phyloP scores from a whole-genome alignment of 2,888 invertebrate genomes.

The Galeruca laticollis region DNA sequence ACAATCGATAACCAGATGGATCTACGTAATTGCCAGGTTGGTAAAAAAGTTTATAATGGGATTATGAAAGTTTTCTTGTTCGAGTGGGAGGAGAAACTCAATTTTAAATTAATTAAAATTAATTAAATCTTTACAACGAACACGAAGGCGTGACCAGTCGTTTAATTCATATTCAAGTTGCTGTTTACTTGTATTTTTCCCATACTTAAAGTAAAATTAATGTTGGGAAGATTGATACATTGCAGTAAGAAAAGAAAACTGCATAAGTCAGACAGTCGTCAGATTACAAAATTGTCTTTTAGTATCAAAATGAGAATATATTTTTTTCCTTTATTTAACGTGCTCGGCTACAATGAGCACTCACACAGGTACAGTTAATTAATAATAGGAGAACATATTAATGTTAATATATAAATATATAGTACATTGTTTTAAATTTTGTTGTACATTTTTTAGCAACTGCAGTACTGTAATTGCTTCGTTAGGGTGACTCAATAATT shows the following conservation, averaged over 20 bases:
- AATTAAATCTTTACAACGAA: constrained; percentile 21
- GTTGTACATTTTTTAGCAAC: no score
- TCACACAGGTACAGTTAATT: no score
- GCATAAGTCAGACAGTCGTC: neutral
- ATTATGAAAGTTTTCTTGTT: constrained; percentile 30
- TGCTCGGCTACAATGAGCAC: no score
- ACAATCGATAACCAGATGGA: constrained; percentile 12
- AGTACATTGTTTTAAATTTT: no score
- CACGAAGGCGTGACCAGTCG: constrained; percentile 26
- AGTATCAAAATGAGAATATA: no score
- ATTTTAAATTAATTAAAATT: constrained; percentile 29
- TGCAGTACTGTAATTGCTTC: no score
- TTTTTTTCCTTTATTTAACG: no score
- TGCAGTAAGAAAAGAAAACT: neutral
- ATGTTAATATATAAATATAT: no score
- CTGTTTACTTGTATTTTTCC: constrained; percentile 24
- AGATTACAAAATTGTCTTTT: no score
- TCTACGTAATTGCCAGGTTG: constrained; percentile 15
- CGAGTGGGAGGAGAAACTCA: constrained; percentile 27
- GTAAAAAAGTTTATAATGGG: constrained; percentile 25
- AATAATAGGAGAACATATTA: no score
- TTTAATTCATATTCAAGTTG: constrained; percentile 24
- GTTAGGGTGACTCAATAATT: no score
- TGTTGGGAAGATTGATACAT: neutral
- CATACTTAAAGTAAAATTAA: constrained; percentile 3